These are phyloP conservation scores for Promerops cafer DNA, from an alignment of 2,113 vertebrate genomes.

Conservation along the genomic window DNA sequence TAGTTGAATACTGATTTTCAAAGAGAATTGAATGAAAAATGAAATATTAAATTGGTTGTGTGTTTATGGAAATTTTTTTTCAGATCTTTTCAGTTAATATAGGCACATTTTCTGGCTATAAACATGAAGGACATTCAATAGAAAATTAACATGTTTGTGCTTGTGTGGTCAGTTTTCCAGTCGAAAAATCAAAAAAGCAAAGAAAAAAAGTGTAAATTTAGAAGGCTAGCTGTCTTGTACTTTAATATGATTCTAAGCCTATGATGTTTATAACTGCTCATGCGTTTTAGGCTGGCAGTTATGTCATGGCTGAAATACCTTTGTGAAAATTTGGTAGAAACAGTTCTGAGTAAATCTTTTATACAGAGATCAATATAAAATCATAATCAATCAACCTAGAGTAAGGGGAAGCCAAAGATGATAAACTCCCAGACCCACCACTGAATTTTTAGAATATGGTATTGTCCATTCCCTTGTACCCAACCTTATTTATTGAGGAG, in stretches of 20 bases:
- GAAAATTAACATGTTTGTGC: background rate
- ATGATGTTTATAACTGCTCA: background rate
- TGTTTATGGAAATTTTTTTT: background rate
- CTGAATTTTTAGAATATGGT: rapidly evolving
- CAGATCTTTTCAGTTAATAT: background rate
- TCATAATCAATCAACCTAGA: background rate
- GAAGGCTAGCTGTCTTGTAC: background rate
- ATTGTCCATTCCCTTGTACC: background rate
- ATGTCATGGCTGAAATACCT: background rate
- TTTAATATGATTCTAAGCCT: background rate
- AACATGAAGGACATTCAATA: background rate
- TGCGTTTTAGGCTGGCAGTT: background rate
- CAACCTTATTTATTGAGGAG: background rate
- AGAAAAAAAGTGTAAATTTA: background rate
- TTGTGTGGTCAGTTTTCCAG: background rate
- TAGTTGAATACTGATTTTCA: background rate
- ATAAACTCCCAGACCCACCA: background rate
- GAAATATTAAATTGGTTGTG: background rate
- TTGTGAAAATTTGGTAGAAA: background rate
- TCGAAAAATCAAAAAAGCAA: background rate
- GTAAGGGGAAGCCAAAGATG: background rate
- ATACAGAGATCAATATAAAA: background rate
- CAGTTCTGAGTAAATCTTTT: background rate
- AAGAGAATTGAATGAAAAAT: background rate
- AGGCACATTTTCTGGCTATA: background rate